Evolutionary conservation across 2,113 vertebrate species (phyloP).

Genomic region (Callaeas wilsoni): DNA sequence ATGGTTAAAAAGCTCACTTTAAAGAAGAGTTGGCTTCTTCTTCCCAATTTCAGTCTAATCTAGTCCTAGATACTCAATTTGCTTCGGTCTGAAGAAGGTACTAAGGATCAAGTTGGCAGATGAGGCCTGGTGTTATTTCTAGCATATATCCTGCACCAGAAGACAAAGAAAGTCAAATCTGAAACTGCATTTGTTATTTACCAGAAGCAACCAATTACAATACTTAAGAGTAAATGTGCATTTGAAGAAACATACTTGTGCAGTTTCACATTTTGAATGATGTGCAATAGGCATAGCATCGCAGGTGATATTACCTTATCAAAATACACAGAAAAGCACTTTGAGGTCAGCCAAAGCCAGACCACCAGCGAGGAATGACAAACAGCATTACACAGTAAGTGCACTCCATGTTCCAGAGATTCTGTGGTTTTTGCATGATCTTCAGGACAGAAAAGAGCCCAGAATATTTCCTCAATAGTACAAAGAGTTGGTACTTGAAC

Average conservation of each 20-base stretch:
- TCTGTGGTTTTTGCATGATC: neutral
- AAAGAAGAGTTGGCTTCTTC: neutral
- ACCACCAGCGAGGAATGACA: neutral
- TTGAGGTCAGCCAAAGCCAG: neutral
- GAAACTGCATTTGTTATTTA: neutral
- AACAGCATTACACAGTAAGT: neutral
- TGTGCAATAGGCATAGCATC: neutral
- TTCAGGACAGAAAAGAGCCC: neutral
- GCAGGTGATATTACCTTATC: neutral
- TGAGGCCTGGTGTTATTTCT: neutral
- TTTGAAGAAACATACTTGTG: neutral
- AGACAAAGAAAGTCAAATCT: neutral
- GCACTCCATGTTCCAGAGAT: neutral
- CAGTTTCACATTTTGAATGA: neutral
- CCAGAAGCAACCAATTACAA: neutral
- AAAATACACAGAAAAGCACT: neutral
- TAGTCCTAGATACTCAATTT: neutral
- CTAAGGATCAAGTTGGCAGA: neutral
- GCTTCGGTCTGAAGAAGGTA: neutral
- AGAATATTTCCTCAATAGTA: neutral
- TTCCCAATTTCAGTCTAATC: neutral
- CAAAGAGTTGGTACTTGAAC: neutral
- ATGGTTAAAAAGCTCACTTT: neutral
- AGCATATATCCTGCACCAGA: neutral
- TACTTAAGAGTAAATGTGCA: neutral